These are phyloP conservation scores for Cataglyphis rosenhaueri DNA, from an alignment of 2,888 invertebrate genomes.

Conservation along the genomic window DNA sequence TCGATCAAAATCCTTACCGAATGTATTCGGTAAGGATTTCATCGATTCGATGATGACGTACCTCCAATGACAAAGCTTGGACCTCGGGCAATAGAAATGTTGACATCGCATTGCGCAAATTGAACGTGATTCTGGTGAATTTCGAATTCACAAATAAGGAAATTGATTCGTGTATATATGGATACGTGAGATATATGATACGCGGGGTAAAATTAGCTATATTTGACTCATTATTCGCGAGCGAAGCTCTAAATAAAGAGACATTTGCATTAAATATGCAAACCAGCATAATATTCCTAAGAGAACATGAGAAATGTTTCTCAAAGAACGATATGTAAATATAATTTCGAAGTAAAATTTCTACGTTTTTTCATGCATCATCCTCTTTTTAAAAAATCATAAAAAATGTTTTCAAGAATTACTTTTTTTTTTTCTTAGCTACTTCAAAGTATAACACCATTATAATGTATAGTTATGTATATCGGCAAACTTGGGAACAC, in stretches of 20 bases:
- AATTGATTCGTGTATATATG: conserved; percentile 2
- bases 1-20: not conserved
- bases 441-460: conserved; percentile 16
- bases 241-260: not conserved
- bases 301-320: not conserved
- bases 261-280: not conserved
- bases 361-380: not conserved
- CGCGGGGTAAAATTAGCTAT: not conserved
- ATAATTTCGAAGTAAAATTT: not conserved
- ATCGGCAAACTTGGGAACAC: conserved; percentile 33
- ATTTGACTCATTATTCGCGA: conserved; percentile 7
- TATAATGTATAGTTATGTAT: conserved; percentile 46
- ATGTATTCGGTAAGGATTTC: conserved; percentile 62
- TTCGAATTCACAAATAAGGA: conserved; percentile 16
- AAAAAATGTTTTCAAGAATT: conserved; percentile 15
- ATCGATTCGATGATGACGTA: conserved; percentile 23
- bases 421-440: conserved; percentile 9
- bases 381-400: not conserved
- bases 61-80: conserved; percentile 26
- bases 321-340: not conserved
- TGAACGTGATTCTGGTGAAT: conserved; percentile 12
- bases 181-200: not conserved
- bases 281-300: not conserved
- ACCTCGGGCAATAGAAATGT: conserved; percentile 35
- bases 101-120: conserved; percentile 39